Conservation (phyloP, 92 coral and sea anemone species). For the Phymanthus crucifer region DNA sequence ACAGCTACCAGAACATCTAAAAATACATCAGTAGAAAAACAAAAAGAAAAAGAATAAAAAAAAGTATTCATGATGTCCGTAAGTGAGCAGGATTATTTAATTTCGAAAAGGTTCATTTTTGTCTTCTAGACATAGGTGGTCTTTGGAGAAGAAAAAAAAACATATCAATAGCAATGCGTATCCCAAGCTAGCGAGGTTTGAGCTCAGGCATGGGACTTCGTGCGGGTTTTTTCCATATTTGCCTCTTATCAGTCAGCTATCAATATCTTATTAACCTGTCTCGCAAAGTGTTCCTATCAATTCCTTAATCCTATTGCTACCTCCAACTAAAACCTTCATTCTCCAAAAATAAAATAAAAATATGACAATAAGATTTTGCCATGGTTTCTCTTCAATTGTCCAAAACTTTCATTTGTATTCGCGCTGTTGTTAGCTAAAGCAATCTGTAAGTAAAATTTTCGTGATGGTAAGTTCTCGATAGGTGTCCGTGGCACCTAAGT, state of each 20-base stretch:
- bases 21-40: background rate
- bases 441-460: background rate
- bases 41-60: background rate
- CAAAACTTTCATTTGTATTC: background rate
- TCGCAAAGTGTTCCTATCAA: background rate
- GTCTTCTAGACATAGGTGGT: background rate
- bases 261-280: constrained; percentile 9
- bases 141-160: background rate
- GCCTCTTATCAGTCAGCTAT: background rate
- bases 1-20: background rate
- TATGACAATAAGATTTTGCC: too few relatives aligned
- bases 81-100: background rate
- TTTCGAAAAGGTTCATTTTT: background rate
- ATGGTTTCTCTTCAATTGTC: background rate
- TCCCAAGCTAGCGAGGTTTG: background rate
- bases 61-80: background rate
- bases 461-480: background rate
- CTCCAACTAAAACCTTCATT: too few relatives aligned
- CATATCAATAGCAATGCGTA: background rate
- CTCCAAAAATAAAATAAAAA: too few relatives aligned
- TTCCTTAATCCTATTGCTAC: too few relatives aligned
- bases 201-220: background rate
- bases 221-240: background rate
- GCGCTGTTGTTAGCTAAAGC: background rate
- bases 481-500: background rate